Evolutionary conservation across 2,797 vertebrate genomes (phyloP).

Genomic region (Acanthornis magna): DNA sequence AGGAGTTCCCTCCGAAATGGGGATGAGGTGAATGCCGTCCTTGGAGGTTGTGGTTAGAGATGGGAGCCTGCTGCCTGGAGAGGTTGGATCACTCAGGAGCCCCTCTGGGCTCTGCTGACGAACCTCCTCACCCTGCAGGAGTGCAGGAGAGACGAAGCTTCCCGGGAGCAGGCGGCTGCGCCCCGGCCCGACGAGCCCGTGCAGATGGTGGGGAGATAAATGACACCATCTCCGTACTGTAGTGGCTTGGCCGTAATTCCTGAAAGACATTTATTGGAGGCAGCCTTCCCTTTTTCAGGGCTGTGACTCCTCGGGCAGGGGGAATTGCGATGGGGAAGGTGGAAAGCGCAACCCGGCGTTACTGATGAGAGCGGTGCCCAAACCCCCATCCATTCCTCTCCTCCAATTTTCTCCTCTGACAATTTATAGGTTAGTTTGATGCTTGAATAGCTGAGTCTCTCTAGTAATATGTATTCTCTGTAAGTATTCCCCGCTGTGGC

Average conservation of each 20-base stretch:
- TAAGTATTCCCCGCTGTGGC: slow-evolving; percentile 78
- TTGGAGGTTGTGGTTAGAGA: accelerated
- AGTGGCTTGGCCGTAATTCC: slow-evolving; percentile 69
- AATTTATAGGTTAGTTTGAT: slow-evolving; percentile 76
- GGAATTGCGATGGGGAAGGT: slow-evolving; percentile 47
- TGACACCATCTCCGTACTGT: slow-evolving; percentile 64
- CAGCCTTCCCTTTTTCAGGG: slow-evolving; percentile 32
- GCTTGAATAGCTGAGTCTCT: slow-evolving; percentile 73
- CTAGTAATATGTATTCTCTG: slow-evolving; percentile 73
- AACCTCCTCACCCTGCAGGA: background rate
- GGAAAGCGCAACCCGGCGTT: slow-evolving; percentile 30
- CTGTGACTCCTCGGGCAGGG: slow-evolving; percentile 43
- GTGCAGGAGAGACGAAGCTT: background rate
- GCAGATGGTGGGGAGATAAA: slow-evolving; percentile 76
- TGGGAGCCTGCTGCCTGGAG: accelerated
- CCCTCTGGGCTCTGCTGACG: accelerated
- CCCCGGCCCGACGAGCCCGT: slow-evolving; percentile 37
- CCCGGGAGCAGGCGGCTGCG: slow-evolving; percentile 18
- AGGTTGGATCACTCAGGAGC: accelerated
- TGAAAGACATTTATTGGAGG: slow-evolving; percentile 72
- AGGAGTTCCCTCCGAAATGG: accelerated
- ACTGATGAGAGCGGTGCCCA: slow-evolving; percentile 55
- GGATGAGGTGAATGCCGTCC: accelerated
- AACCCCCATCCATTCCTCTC: slow-evolving; percentile 61
- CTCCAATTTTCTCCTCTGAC: slow-evolving; percentile 71